These are phyloP conservation scores for Tinamus major DNA, from an alignment of 2,797 vertebrate species.

Conservation along the genomic window DNA sequence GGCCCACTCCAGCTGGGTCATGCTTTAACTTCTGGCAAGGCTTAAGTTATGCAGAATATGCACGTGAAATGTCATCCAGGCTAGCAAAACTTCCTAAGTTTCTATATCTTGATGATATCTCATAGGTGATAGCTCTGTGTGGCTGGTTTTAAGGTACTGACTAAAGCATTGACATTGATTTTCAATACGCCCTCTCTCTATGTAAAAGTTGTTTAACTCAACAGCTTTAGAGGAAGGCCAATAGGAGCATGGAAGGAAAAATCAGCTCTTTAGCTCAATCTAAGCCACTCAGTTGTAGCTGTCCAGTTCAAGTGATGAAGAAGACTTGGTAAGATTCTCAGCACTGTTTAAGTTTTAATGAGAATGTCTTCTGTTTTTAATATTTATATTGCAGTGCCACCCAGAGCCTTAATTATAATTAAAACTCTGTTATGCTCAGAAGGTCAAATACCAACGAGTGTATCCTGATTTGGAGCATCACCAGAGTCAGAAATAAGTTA, in stretches of 20 bases:
- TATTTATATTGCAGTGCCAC: neutral
- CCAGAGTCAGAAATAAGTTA: neutral
- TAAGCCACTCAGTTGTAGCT: neutral
- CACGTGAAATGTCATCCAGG: neutral
- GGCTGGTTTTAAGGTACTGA: neutral
- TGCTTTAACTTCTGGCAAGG: accelerated
- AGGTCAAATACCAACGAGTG: neutral
- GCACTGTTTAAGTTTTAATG: neutral
- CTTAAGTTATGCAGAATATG: neutral
- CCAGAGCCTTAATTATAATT: neutral
- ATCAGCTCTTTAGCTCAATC: neutral
- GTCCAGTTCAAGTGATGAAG: neutral
- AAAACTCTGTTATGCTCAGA: neutral
- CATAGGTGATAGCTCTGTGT: neutral
- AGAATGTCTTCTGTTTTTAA: neutral
- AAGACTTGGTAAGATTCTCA: neutral
- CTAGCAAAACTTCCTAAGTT: neutral
- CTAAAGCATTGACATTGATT: accelerated
- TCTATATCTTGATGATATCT: neutral
- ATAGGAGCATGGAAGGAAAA: neutral
- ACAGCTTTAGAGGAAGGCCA: neutral
- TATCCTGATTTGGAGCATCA: neutral
- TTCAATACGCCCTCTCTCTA: neutral
- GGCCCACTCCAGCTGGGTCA: neutral
- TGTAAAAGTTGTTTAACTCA: neutral